Evolutionary conservation across 1,140 invertebrate species (phyloP).

Genomic region (Parapsyche elsis): DNA sequence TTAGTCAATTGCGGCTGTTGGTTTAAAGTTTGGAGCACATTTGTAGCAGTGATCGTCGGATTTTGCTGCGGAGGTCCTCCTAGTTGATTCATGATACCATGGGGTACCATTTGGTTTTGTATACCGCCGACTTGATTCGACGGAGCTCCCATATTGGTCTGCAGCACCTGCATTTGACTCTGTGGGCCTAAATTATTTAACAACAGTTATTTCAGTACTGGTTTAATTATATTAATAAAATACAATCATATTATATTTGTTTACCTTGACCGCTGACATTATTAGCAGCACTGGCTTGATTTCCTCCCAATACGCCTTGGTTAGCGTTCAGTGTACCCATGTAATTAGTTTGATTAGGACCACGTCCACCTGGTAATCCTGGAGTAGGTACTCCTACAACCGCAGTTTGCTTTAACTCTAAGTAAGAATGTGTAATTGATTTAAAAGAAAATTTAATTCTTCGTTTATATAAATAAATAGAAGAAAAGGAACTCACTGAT

Average conservation of each 20-base stretch:
- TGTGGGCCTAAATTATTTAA: constrained; percentile 63
- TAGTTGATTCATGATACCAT: constrained; percentile 67
- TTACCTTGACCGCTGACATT: constrained; percentile 64
- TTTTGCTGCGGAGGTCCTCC: constrained; percentile 61
- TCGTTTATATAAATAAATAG: not conserved
- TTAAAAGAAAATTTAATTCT: not conserved
- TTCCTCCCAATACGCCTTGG: constrained; percentile 57
- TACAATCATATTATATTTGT: too few relatives aligned
- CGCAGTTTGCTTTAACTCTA: constrained; percentile 68
- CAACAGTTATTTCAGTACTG: too few relatives aligned
- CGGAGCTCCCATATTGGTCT: constrained; percentile 57
- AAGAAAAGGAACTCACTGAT: constrained; percentile 74
- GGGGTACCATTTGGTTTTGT: constrained; percentile 64
- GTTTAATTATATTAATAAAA: too few relatives aligned
- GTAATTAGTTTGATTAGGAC: constrained; percentile 52
- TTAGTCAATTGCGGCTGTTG: constrained; percentile 70
- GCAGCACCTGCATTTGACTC: constrained; percentile 57
- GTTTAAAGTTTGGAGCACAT: constrained; percentile 72
- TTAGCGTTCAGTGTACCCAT: constrained; percentile 52
- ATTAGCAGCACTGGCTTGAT: constrained; percentile 56
- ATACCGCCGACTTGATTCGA: constrained; percentile 57
- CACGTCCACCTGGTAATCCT: constrained; percentile 63
- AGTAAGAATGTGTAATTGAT: too few relatives aligned
- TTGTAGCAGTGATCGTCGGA: constrained; percentile 66
- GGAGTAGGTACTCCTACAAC: constrained; percentile 59